Evolutionary conservation across 2,797 vertebrate genomes (phyloP), one percentile per base, ranked within the genome.

Genomic region (Pagetopsis macropterus): DNA sequence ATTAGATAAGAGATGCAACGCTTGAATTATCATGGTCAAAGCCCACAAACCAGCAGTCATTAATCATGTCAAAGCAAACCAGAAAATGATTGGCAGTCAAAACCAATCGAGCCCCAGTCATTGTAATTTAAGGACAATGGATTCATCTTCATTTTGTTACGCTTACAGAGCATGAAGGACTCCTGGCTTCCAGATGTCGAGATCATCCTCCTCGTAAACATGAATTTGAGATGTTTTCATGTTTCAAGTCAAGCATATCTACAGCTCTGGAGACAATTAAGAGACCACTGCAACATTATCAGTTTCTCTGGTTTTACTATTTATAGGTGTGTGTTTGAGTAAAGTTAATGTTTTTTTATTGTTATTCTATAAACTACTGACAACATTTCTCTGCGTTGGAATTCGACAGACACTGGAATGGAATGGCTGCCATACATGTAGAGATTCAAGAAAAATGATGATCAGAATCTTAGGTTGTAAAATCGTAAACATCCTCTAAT

Each of bases 1-100:
- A 84, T 71, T 77, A 78, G 73, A 78, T 56, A 80, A 72, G 60
- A 72, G 66, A 70, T 14, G 40, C 50, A 58, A 33, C 9, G 21
- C 44, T 64, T n/a, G 21, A 64, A 50, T 71, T 66, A 68, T 5
- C 40, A 21, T 66, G 74, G 62, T 70, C 50, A 46, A 59, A 45
- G 64, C 58, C 44, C 12, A 21, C 50, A 54, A 75, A 50, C 49
- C 43, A 49, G 57, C 37, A 61, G 33, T 58, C 64, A 66, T 82
- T 65, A 69, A 74, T 81, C 71, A 81, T 9, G 14, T 62, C 56
- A 61, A 14, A 62, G 52, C 45, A 4, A 12, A 52, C 40, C 31
- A 23, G 21, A 65, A 49, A 63, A 58, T 1, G 56, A 43, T 69
- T 46, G 40, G 10, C 14, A 3, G 27, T 63, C 19, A 11, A 56